Conservation (phyloP, 2,888 invertebrate species). For the Blera fallax region DNA sequence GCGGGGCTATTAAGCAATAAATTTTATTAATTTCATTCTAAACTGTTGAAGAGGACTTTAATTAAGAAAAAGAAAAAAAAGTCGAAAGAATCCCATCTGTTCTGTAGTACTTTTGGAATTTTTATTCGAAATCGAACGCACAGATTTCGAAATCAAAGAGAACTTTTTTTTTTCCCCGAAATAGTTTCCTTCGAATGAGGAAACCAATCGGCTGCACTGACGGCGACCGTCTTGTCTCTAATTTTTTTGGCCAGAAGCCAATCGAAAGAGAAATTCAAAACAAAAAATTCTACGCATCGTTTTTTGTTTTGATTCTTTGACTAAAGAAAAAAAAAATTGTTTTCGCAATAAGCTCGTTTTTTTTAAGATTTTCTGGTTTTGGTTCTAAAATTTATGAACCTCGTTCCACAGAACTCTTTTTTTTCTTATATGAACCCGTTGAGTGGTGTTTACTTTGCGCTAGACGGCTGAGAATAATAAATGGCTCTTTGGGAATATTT, state of each 20-base stretch:
- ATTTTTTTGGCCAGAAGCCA: slow-evolving; percentile 16
- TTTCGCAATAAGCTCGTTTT: neutral
- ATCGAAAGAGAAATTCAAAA: slow-evolving; percentile 39
- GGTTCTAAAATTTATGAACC: neutral
- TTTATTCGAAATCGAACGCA: neutral
- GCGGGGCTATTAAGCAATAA: slow-evolving; percentile 18
- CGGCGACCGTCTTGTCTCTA: neutral
- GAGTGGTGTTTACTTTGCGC: neutral
- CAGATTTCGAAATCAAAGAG: neutral
- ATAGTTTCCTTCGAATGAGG: slow-evolving; percentile 3
- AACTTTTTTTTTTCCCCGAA: neutral
- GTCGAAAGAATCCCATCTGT: neutral
- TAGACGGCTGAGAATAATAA: neutral
- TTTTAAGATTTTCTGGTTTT: neutral
- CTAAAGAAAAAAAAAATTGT: neutral
- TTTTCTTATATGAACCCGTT: slow-evolving; percentile 8
- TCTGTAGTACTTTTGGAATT: slow-evolving; percentile 4
- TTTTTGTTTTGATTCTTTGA: slow-evolving; percentile 24
- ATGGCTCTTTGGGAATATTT: neutral
- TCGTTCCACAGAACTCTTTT: neutral
- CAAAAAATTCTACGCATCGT: slow-evolving; percentile 12
- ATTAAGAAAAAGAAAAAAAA: neutral
- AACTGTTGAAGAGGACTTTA: neutral
- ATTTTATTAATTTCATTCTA: slow-evolving; percentile 3
- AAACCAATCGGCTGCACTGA: neutral